Conservation (phyloP, 2,113 vertebrate genomes). For the Caranx ignobilis region DNA sequence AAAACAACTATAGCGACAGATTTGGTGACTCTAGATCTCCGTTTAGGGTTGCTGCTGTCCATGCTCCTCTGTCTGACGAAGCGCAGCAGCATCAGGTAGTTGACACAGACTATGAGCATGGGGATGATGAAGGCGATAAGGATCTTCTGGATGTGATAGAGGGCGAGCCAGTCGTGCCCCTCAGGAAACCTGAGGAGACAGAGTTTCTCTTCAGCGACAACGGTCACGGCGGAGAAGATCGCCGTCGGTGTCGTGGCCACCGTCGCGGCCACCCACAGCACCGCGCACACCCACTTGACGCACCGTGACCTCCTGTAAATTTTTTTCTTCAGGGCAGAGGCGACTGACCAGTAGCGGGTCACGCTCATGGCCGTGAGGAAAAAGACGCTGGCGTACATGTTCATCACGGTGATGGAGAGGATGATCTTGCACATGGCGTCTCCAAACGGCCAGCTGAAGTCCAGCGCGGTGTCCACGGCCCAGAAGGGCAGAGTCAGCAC, state of each 20-base stretch:
- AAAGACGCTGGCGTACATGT: slow-evolving; percentile 86
- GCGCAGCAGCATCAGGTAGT: slow-evolving; percentile 82
- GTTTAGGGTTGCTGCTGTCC: slow-evolving; percentile 68
- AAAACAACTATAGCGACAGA: slow-evolving; percentile 79
- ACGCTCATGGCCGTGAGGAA: slow-evolving; percentile 86
- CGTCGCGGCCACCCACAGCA: slow-evolving; percentile 79
- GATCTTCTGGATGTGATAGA: slow-evolving; percentile 85
- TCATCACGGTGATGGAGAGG: slow-evolving; percentile 85
- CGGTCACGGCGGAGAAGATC: slow-evolving; percentile 78
- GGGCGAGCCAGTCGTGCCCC: slow-evolving; percentile 80
- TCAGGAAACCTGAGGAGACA: slow-evolving; percentile 83
- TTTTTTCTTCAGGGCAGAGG: slow-evolving; percentile 74
- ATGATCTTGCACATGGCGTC: slow-evolving; percentile 84
- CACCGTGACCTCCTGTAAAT: slow-evolving; percentile 57
- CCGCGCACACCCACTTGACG: slow-evolving; percentile 78
- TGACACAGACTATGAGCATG: slow-evolving; percentile 77
- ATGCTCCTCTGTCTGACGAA: slow-evolving; percentile 80
- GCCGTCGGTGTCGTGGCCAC: slow-evolving; percentile 80
- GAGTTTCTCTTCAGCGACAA: slow-evolving; percentile 80
- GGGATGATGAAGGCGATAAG: slow-evolving; percentile 82
- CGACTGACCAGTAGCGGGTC: slow-evolving; percentile 81
- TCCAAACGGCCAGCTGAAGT: slow-evolving; percentile 87
- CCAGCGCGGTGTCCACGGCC: slow-evolving; percentile 84
- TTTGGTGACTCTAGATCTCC: slow-evolving; percentile 77
- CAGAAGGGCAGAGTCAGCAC: slow-evolving; percentile 86